Evolutionary conservation across 1,140 invertebrate species (phyloP), one percentile per base, ranked within the genome.

Genomic region (Phthorimaea operculella): DNA sequence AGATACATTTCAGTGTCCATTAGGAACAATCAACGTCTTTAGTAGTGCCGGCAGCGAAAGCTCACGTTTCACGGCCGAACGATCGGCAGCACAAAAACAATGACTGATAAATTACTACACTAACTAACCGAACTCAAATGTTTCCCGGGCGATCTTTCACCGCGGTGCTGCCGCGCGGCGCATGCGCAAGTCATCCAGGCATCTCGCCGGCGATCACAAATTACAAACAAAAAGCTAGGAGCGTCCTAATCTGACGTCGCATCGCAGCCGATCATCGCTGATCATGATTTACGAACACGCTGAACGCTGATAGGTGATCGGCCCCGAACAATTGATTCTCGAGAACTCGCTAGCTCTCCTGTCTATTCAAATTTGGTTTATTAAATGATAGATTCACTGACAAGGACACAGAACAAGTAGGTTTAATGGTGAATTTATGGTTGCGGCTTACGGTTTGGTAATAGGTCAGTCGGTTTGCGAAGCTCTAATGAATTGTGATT

Each of bases 241-340:
- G 79, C 81, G 72, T 60, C 59, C 70, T 81, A 79, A 84, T 79
- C 81, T 81, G 74, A 84, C 79, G 60, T 76, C 74, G 73, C 69
- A 82, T 80, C 80, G 67, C 65, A 70, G 68, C 66, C 69, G 68
- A 80, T 78, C 79, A 78, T 72, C 75, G 54, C 69, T 79, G 76
- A 80, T 78, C 80, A 79, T 82, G 77, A 82, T 80, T 82, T 80
- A 80, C 77, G 76, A 72, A 79, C 68, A 69, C 62, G 66, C 52
- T 66, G 64, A 61, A 66, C 72, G 74, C 64, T 79, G 76, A 79
- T 79, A 72, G 76, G 66, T 75, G 70, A 74, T 75, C 77, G 63
- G 56, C 60, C 63, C 60, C 57, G 70, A 74, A 74, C 74, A 72
- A 79, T 76, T 67, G 74, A 74, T 71, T 72, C 66, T 69, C 62